Base-by-base conservation (phyloP, 2,113 vertebrate genomes). In the Amphilophus citrinellus region DNA sequence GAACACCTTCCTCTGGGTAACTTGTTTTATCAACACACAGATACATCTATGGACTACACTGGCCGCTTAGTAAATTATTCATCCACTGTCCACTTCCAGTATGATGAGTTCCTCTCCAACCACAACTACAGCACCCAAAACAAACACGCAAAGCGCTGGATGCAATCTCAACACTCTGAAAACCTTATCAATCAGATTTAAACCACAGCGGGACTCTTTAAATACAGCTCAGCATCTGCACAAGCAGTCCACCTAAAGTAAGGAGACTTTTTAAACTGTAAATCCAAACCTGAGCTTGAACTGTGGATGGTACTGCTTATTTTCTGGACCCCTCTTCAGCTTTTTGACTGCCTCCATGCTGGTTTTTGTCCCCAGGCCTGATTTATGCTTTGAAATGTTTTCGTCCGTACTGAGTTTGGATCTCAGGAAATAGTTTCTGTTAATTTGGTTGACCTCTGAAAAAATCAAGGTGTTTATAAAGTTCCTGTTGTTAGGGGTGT, bases 371-470 rank as follows among this genome's bases (percentile, higher is more conserved):
- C 44, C 44, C 5, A 14, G 13, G 42, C 44, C 39, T 22, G 3
- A 37, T 18, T 71, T 44, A 8, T 20, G 3, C 18, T 20, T 20
- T 20, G 2, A 18, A 3, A 20, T 56, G 1, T 18, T 7, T 17
- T 2, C 2, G 2, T 17, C 15, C 47, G 2, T 53, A 8, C 17
- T 7, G 50, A 5, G 65, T 20, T 37, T 1, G 18, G 32, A 20
- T 15, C 6, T 15, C 47, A 17, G 4, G 11, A 6, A 50, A 17
- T 5, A 50, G 13, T 10, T 50, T 85, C 78, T 76, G 57, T 90
- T 79, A 92, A 90, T 92, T 77, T 81, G 86, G 15, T 20, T 79
- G 61, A 85, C 79, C 89, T 81, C 81, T 37, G 83, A 88, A 77
- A 84, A 84, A 82, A 81, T 87, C 77, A 63, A 71, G 57, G 61